Base-by-base conservation (phyloP, 2,113 vertebrate genomes). In the Machaerirhynchus nigripectus region DNA sequence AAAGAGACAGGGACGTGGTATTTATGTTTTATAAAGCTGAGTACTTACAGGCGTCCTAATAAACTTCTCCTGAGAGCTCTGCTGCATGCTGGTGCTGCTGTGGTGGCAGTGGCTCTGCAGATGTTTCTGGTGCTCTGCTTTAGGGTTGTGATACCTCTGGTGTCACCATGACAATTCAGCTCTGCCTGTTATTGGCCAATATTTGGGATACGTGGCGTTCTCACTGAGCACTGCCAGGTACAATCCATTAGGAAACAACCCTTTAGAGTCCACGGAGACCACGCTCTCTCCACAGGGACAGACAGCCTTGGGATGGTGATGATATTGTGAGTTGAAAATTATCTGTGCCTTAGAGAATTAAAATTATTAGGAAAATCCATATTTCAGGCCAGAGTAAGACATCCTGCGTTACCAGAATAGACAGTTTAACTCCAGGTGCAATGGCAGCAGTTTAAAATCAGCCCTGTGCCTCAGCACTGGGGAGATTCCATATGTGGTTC, bases 151-250 rank as follows among this genome's bases (percentile, higher is more conserved):
- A 35, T 16, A 22, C 23, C 9, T 26, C 59, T 52, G 64, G 44
- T 23, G 23, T 31, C n/a, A 15, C 6, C 47, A 88, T 95, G 93
- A 59, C 86, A 56, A 82, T 87, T 79, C 92, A 90, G 90, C 90
- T 67, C 86, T 88, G 80, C 20, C 4, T 23, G 0, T 84, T 71
- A 33, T 69, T 95, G 95, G 96, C 85, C 93, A 55, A 13, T 95
- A 83, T 97, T 97, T 95, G 92, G 94, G 95, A 24, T 55, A 3
- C 0, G 47, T 91, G 95, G 87, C 37, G n/a, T 71, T 95, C 86
- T 90, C 81, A 84, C 89, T 79, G 89, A 97, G 90, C 69, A 18
- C 88, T 95, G 89, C 94, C 95, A 93, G 89, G 76, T n/a, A 46
- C 35, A 88, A 93, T 97, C 84, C 64, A 37, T 96, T 94, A 95